phyloP scores from a whole-genome alignment of 2,888 invertebrate genomes.

The Erannis defoliaria region DNA sequence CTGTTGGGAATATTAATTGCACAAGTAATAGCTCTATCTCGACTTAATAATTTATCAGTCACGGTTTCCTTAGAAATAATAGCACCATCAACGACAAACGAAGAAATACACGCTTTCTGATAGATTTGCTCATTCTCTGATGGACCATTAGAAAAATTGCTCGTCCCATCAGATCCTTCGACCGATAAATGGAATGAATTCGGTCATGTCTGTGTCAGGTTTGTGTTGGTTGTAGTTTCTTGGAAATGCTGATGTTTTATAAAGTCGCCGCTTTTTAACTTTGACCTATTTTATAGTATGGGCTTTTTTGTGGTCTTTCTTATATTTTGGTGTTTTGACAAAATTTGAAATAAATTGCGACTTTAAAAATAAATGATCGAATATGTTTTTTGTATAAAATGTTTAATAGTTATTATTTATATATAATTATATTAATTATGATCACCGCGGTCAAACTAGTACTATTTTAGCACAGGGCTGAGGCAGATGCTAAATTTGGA shows the following conservation, averaged over 20 bases:
- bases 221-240: slow-evolving; percentile 9
- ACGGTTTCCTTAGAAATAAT: slow-evolving; percentile 27
- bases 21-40: background rate
- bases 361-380: no score
- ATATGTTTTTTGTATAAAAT: no score
- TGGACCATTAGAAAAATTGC: slow-evolving; percentile 80
- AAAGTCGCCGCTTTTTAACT: no score
- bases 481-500: no score
- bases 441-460: no score
- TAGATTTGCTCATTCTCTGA: slow-evolving; percentile 44
- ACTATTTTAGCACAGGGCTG: no score
- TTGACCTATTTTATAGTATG: no score
- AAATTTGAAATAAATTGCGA: no score
- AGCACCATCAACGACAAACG: slow-evolving; percentile 27
- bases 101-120: slow-evolving; percentile 32
- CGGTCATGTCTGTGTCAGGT: slow-evolving; percentile 35
- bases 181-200: slow-evolving; percentile 43
- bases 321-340: no score
- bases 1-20: slow-evolving; percentile 3
- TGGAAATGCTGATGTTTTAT: background rate
- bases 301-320: no score
- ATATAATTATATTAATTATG: no score
- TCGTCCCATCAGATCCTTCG: slow-evolving; percentile 62
- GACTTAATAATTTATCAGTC: slow-evolving; percentile 22
- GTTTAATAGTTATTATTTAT: no score